phyloP scores from a whole-genome alignment of 2,113 vertebrate species.

The Benitochromis conjunctus region DNA sequence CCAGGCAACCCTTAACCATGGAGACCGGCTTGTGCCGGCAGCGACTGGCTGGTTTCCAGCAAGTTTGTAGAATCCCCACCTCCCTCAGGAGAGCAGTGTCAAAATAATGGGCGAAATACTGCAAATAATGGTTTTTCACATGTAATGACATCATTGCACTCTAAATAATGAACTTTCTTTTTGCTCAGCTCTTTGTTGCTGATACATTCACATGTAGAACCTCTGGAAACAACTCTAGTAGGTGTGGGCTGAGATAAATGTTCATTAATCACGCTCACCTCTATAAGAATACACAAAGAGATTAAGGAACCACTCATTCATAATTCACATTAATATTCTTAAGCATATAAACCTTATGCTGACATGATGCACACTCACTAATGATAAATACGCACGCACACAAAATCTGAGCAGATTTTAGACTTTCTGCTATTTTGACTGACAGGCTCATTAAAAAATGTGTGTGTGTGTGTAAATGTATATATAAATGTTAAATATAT shows the following conservation, averaged over 20 bases:
- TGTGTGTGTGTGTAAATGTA: neutral
- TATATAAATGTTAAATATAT: neutral
- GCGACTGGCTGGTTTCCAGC: slow-evolving; percentile 12
- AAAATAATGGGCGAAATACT: neutral
- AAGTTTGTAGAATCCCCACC: neutral
- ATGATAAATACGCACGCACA: neutral
- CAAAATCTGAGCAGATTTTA: neutral
- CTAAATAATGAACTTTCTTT: neutral
- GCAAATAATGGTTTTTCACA: neutral
- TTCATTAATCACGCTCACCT: neutral
- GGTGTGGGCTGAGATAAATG: neutral
- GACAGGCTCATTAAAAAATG: neutral
- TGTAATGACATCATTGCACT: neutral
- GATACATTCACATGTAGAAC: neutral
- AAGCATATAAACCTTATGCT: neutral
- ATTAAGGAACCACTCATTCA: neutral
- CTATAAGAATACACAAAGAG: neutral
- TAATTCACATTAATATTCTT: neutral
- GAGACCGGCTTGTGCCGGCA: slow-evolving; percentile 13
- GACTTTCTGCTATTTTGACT: neutral
- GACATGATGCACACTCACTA: neutral
- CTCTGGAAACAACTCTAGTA: neutral
- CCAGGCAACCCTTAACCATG: slow-evolving; percentile 45
- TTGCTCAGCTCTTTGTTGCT: neutral
- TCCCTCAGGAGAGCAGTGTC: neutral